Evolutionary conservation across 2,888 invertebrate species (phyloP).

Genomic region (Sarcophaga caerulescens): DNA sequence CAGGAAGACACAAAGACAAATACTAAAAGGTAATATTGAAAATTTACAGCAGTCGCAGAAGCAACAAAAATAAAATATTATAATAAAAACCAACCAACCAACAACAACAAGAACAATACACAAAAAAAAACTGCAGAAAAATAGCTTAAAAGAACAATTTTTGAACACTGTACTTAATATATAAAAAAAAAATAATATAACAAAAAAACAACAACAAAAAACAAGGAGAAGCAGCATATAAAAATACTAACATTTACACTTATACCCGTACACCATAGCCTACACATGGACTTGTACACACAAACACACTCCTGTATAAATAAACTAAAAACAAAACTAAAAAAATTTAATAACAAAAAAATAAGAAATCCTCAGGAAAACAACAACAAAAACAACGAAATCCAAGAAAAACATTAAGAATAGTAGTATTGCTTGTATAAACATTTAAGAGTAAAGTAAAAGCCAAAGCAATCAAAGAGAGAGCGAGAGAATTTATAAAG

Average conservation of each 20-base stretch:
- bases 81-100: constrained; percentile 55
- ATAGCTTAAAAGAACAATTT: constrained; percentile 72
- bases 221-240: constrained; percentile 63
- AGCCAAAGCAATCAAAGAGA: constrained; percentile 8
- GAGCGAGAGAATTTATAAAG: constrained; percentile 21
- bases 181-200: constrained; percentile 69
- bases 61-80: constrained; percentile 57
- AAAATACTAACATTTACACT: constrained; percentile 63
- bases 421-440: constrained; percentile 56
- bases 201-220: constrained; percentile 52
- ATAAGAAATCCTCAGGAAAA: constrained; percentile 71
- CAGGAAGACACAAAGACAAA: constrained; percentile 67
- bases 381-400: constrained; percentile 65
- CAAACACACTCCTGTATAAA: constrained; percentile 26
- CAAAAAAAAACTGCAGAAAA: constrained; percentile 55
- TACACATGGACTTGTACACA: constrained; percentile 38
- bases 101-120: constrained; percentile 14
- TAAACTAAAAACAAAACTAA: constrained; percentile 54
- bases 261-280: constrained; percentile 30
- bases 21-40: constrained; percentile 66
- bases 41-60: constrained; percentile 57
- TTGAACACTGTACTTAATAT: constrained; percentile 76
- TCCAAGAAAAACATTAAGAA: constrained; percentile 57
- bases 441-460: constrained; percentile 45
- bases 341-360: constrained; percentile 70